Percentiles rank a stretch among this genome's conserved stretches.
These are phyloP conservation scores for Danio rerio DNA, from an alignment of 2,113 vertebrate genomes.

Conservation along the genomic window DNA sequence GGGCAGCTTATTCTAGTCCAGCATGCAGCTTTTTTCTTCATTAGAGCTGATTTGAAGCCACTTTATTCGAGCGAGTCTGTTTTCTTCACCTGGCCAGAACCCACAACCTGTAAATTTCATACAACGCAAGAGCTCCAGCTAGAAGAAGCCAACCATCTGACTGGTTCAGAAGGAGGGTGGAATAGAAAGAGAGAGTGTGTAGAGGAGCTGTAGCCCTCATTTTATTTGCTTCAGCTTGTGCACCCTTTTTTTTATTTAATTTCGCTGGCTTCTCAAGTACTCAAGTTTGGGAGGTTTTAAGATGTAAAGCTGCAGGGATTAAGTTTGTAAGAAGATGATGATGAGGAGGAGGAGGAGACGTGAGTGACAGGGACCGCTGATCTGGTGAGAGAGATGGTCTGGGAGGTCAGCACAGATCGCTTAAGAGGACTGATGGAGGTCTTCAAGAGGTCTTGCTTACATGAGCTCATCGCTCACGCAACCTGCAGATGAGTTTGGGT, in stretches of 20 bases:
- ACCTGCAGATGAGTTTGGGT: conserved; percentile 56
- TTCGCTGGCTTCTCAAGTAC: not conserved
- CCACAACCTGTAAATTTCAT: conserved; percentile 76
- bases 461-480: conserved; percentile 62
- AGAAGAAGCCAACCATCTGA: not conserved
- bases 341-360: conserved; percentile 10
- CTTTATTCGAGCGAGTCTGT: no score
- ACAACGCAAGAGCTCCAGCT: conserved; percentile 72
- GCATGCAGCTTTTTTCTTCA: no score
- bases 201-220: not conserved
- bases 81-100: conserved; percentile 63
- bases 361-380: not conserved
- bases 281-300: not conserved
- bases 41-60: no score
- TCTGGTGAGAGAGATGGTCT: conserved; percentile 20
- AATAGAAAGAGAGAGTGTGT: not conserved
- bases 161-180: conserved; percentile 20
- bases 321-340: conserved; percentile 39
- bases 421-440: not conserved
- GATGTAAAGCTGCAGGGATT: conserved; percentile 46
- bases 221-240: not conserved
- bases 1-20: no score
- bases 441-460: conserved; percentile 21
- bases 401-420: not conserved
- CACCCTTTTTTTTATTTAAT: conserved; percentile 13